A percentile compares a stretch with the other conserved stretches of the same genome.
Conservation (phyloP, 2,113 vertebrate genomes). For the Ondatra zibethicus region DNA sequence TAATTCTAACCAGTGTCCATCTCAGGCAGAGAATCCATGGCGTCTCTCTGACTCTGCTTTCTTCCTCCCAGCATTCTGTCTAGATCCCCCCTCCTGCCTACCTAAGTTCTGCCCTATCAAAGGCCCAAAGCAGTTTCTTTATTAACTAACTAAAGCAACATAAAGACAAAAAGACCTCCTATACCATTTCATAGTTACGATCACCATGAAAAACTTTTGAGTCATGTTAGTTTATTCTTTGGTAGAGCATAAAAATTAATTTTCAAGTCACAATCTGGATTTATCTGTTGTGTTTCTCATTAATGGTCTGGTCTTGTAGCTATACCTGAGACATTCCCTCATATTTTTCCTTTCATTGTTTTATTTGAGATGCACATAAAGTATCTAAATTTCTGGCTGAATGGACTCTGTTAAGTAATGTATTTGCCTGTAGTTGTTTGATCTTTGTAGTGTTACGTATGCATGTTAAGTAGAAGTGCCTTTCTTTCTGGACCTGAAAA, state of each 20-base stretch:
- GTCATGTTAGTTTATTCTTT: constrained; percentile 19
- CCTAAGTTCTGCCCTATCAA: no score
- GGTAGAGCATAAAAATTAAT: constrained; percentile 25
- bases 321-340: background rate
- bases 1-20: no score
- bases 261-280: constrained; percentile 18
- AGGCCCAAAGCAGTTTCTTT: no score
- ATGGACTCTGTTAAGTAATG: background rate
- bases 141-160: no score
- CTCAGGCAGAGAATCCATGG: no score
- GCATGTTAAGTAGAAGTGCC: background rate
- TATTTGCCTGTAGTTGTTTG: constrained; percentile 61
- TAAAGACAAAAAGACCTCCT: no score
- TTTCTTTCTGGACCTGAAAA: background rate
- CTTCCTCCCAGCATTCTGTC: no score
- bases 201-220: background rate
- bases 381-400: constrained; percentile 11
- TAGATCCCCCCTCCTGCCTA: no score
- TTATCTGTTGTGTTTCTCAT: constrained; percentile 28
- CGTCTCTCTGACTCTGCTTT: no score
- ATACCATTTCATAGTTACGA: background rate
- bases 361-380: constrained; percentile 35
- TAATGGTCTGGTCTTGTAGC: background rate
- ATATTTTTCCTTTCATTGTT: constrained; percentile 24
- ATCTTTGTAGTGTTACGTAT: background rate